phyloP scores from a whole-genome alignment of 2,888 invertebrate genomes.

The Hypolimnas misippus region DNA sequence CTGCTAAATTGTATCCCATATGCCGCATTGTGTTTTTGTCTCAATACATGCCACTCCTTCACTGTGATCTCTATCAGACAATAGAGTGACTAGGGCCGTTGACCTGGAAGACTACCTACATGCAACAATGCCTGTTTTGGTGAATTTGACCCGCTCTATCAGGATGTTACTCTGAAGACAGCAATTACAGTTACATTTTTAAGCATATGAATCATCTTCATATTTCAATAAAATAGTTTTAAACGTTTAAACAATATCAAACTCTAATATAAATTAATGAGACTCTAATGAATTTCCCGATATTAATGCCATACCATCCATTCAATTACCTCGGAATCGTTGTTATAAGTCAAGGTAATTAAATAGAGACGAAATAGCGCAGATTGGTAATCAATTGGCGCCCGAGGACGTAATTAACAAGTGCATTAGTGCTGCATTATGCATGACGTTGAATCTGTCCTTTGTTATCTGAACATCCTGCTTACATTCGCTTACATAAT shows the following conservation, averaged over 20 bases:
- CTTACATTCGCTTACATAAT: conserved; percentile 70
- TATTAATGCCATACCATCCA: conserved; percentile 18
- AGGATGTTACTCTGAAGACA: conserved; percentile 27
- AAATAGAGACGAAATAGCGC: conserved; percentile 62
- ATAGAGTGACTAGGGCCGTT: conserved; percentile 35
- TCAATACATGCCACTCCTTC: conserved; percentile 33
- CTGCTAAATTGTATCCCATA: conserved; percentile 37
- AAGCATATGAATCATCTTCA: not conserved
- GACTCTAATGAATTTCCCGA: not conserved
- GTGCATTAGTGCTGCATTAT: conserved; percentile 74
- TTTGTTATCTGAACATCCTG: conserved; percentile 63
- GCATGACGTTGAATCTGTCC: conserved; percentile 67
- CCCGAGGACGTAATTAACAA: conserved; percentile 72
- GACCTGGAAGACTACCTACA: conserved; percentile 36
- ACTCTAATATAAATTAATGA: not conserved
- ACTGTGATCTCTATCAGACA: conserved; percentile 39
- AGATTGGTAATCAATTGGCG: conserved; percentile 72
- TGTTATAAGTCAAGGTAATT: conserved; percentile 56
- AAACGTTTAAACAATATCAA: not conserved
- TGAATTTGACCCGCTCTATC: conserved; percentile 35
- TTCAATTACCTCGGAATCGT: conserved; percentile 16
- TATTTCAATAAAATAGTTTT: not conserved
- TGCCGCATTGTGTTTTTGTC: conserved; percentile 38
- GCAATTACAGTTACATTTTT: not conserved
- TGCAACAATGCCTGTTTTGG: conserved; percentile 39